Evolutionary conservation across 2,797 vertebrate genomes (phyloP), one percentile per base, ranked within the genome.

Genomic region (Scleropages formosus): DNA sequence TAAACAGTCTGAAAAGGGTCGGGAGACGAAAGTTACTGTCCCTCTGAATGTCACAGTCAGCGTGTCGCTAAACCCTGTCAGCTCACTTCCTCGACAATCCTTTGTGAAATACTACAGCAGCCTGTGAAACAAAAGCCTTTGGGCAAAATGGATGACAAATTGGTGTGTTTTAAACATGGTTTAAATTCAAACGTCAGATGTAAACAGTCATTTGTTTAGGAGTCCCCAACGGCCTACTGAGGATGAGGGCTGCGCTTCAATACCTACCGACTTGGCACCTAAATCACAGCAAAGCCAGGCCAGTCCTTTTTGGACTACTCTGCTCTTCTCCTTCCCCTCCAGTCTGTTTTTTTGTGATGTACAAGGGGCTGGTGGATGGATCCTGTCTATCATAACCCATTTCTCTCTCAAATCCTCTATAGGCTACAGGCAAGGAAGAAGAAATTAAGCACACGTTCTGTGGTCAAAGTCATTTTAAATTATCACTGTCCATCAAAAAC

Each of bases 101-200:
- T 64, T 64, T 64, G 15, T 64, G 64, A 27, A 64, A 64, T 64
- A 62, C 26, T 31, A 62, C 39, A 27, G 27, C 27, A 16, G 64
- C 62, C 18, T n/a, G n/a, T n/a, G 16, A 64, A 64, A 31, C n/a
- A 64, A 64, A 64, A 64, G 62, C 62, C 62, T 39, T 39, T 8
- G 62, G 62, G 62, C 62, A 64, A 64, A 64, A 13, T 64, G 62
- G 62, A 31, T 64, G 62, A 64, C 62, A 39, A 64, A 62, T 64
- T 39, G 62, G 62, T 27, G 62, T 64, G 27, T 64, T 64, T 64
- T 64, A 64, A 64, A 64, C 64, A 62, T 64, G 62, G 24, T 64
- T 53, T 64, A 64, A 64, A 64, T 64, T 64, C 64, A 64, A 64
- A 64, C 62, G 64, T 64, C 64, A 27, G 64, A 62, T 64, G 62